Evolutionary conservation across 2,113 vertebrate genomes (phyloP), one percentile per base, ranked within the genome.

Genomic region (Sciurus niger): DNA sequence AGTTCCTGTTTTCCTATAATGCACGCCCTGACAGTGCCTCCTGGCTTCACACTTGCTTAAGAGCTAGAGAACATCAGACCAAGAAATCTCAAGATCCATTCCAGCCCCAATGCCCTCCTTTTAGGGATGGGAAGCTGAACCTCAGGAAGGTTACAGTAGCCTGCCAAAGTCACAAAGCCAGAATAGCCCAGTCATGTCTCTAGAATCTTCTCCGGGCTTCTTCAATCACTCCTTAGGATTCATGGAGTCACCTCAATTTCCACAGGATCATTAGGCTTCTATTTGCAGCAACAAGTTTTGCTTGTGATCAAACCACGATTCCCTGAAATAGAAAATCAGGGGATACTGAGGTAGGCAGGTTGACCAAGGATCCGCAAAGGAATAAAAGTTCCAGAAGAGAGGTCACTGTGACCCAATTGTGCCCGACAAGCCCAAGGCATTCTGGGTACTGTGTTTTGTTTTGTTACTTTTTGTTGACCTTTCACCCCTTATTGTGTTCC

Each of bases 401-500:
- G 8, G 48, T 2, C 43, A n/a, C 16, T 10, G 6, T 90, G 85
- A 94, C 40, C 51, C 53, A 46, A 55, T 8, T 76, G 22, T 94
- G 87, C 24, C 73, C 46, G 30, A n/a, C 3, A 88, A 93, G 18
- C 58, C 25, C 89, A 86, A 48, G 11, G 76, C 20, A 73, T 40
- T 18, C 90, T 90, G 72, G 60, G 89, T 25, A 53, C 80, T 95
- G 92, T 48, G 74, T 53, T 97, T 93, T 93, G 7, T 91, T 93
- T 94, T 91, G 11, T 8, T 84, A 13, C 13, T 55, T 83, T 94
- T 83, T 68, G 20, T 79, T 94, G 51, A 74, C 28, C 18, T 94
- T 78, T 86, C 46, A 24, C 34, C 86, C 34, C 6, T 84, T 65
- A 84, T 84, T 94, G 70, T 90, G 70, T n/a, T 79, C 65, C 60